Evolutionary conservation across 2,797 vertebrate genomes (phyloP).

Genomic region (Pseudochirops cupreus): DNA sequence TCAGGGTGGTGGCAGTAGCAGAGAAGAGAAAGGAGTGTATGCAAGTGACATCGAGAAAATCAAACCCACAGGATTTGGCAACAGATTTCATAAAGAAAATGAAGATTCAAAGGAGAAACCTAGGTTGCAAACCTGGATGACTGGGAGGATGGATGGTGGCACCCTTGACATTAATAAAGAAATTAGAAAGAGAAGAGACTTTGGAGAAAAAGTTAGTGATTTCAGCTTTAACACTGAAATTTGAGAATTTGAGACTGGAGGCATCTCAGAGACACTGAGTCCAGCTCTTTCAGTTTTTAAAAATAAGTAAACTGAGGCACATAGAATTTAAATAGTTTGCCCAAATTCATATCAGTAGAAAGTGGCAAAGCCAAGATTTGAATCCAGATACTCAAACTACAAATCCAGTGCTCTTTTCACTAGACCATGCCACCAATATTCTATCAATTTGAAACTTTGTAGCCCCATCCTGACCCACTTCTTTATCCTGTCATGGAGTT

Average conservation of each 20-base stretch:
- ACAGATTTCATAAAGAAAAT: neutral
- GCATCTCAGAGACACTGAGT: neutral
- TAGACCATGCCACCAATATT: neutral
- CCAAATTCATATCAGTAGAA: neutral
- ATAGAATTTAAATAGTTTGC: neutral
- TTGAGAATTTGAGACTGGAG: neutral
- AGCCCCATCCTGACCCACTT: slow-evolving; percentile 32
- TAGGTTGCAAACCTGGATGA: neutral
- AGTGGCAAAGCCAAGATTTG: neutral
- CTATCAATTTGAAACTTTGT: slow-evolving; percentile 31
- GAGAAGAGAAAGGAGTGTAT: neutral
- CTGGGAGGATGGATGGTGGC: neutral
- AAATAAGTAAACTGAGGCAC: neutral
- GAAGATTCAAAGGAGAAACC: neutral
- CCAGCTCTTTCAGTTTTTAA: neutral
- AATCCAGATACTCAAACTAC: neutral
- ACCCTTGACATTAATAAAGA: neutral
- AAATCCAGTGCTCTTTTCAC: neutral
- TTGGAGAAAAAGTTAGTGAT: neutral
- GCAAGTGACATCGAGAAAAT: neutral
- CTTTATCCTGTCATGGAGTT: slow-evolving; percentile 41
- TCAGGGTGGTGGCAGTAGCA: neutral
- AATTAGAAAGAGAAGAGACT: neutral
- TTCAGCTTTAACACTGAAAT: neutral
- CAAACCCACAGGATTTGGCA: neutral